Percentiles rank a stretch among this genome's conserved stretches.
These are phyloP conservation scores for Marcusenius ussheri DNA, from an alignment of 2,113 vertebrate species.

Conservation along the genomic window DNA sequence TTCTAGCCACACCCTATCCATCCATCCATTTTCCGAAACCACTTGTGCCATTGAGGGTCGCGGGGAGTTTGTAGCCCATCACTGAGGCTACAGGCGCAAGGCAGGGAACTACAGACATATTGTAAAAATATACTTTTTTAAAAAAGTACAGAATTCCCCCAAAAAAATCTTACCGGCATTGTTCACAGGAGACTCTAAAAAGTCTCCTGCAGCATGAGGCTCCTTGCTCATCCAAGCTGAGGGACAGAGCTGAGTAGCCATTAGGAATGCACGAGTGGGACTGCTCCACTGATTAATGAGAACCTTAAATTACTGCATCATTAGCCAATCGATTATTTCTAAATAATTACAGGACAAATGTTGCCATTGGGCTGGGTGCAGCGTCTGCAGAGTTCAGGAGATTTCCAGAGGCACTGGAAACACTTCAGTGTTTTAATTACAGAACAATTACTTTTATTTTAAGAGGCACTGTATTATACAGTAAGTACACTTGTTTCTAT, in stretches of 20 bases:
- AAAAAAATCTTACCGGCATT: neutral
- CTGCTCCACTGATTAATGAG: constrained; percentile 48
- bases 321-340: constrained; percentile 52
- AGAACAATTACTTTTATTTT: constrained; percentile 6
- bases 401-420: neutral
- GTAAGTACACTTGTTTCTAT: neutral
- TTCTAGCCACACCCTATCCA: neutral
- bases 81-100: too few relatives aligned
- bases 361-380: constrained; percentile 25
- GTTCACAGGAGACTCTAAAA: neutral
- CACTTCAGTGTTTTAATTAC: constrained; percentile 5
- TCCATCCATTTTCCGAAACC: too few relatives aligned
- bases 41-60: too few relatives aligned
- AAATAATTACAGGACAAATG: constrained; percentile 44
- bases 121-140: neutral
- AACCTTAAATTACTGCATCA: constrained; percentile 47
- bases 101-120: neutral
- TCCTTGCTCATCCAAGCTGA: neutral
- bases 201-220: neutral
- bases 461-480: neutral
- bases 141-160: neutral
- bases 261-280: constrained; percentile 40
- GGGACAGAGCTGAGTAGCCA: constrained; percentile 24
- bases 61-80: too few relatives aligned
- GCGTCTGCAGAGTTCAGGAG: constrained; percentile 26